Conservation (phyloP, 2,113 vertebrate genomes). For the Catagonus wagneri region DNA sequence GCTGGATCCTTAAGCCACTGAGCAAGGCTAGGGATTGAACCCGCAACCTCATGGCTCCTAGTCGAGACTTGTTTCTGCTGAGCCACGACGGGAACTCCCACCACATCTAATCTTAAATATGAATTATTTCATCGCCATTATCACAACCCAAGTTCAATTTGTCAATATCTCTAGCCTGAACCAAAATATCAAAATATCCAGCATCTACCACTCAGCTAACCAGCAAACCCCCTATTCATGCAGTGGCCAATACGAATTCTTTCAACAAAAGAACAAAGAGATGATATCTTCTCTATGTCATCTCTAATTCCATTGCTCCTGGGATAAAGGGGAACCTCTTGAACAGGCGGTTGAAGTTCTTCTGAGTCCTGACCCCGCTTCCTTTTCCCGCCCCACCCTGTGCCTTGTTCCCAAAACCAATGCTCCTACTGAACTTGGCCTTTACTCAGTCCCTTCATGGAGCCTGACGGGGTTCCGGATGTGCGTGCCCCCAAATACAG, state of each 20-base stretch:
- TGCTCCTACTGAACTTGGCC: accelerated
- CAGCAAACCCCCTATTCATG: not conserved
- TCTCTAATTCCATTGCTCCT: not conserved
- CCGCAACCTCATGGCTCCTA: no score
- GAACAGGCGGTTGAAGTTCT: not conserved
- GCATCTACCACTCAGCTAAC: not conserved
- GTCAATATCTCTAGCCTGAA: not conserved
- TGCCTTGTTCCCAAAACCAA: not conserved
- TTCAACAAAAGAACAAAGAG: no score
- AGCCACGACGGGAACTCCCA: no score
- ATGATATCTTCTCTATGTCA: not conserved
- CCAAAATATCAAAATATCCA: not conserved
- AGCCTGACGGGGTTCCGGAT: not conserved
- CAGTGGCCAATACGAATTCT: not conserved
- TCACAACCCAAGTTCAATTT: not conserved
- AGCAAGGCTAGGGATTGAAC: no score
- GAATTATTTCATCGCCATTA: not conserved
- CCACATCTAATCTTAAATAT: not conserved
- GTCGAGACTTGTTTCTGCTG: no score
- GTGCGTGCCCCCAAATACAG: not conserved
- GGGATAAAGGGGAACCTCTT: not conserved
- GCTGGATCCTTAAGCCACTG: no score
- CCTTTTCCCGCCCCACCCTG: not conserved
- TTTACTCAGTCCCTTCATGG: not conserved
- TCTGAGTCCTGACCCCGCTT: not conserved